Evolutionary conservation across 2,797 vertebrate species (phyloP), one percentile per base, ranked within the genome.

Genomic region (Protosalanx chinensis): DNA sequence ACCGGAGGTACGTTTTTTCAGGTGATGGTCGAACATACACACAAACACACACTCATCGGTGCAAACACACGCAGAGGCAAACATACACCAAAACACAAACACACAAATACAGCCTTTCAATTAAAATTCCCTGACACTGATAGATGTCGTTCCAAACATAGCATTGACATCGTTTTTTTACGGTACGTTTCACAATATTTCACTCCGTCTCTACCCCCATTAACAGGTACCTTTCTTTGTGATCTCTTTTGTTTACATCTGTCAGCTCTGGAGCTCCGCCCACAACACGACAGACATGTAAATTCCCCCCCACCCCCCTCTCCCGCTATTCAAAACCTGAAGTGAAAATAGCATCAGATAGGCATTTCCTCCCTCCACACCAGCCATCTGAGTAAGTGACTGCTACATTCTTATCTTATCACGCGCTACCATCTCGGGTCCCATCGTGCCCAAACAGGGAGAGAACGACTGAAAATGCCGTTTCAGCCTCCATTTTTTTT

Each of bases 351-450:
- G 90, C 88, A 91, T 89, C 88, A 83, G 84, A 91, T 89, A 88
- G 89, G 84, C 89, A 92, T 92, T 93, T 77, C 76, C 90, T 92
- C 84, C 87, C 88, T 85, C 84, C 86, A 81, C 80, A 68, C 83
- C 81, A 86, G 89, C 86, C 89, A 90, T 82, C 78, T 85, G 67
- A 78, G 86, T 81, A 89, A 71, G 75, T 79, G 87, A 85, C 85
- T 87, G 79, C 83, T 87, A 89, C 67, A 81, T 85, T 89, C 93
- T 94, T 93, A 93, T 94, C 91, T 94, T 92, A 91, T 90, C 87
- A 35, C 64, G 12, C 58, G 78, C 86, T 84, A 82, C 84, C 87
- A 93, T 93, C 91, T 93, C 79, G 73, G 87, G 87, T 87, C 91
- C 86, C 83, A 87, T 89, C 86, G 72, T 92, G 86, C 90, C 91